Evolutionary conservation across 2,888 invertebrate genomes (phyloP).

Genomic region (Pegoplata infirma): DNA sequence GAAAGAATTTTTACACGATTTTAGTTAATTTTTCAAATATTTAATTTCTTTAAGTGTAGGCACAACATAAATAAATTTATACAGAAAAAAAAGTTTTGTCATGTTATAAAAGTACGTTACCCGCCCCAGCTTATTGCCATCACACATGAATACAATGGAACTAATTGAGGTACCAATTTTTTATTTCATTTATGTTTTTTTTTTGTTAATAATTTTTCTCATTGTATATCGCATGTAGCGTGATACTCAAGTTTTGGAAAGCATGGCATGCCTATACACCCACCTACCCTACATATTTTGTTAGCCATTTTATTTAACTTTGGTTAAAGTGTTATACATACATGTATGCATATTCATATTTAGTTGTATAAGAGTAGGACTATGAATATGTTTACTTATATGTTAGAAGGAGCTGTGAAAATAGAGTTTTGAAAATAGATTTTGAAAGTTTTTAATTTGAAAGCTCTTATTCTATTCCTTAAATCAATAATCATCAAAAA

Average conservation of each 20-base stretch:
- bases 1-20: no score
- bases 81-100: no score
- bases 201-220: slow-evolving; percentile 8
- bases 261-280: slow-evolving; percentile 65
- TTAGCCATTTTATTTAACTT: slow-evolving; percentile 59
- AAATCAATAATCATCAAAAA: no score
- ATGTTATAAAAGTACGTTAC: background rate
- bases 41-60: no score
- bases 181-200: slow-evolving; percentile 33
- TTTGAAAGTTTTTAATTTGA: no score
- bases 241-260: slow-evolving; percentile 1
- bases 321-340: slow-evolving; percentile 27
- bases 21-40: no score
- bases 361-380: background rate
- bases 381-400: no score
- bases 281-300: slow-evolving; percentile 35
- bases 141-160: slow-evolving; percentile 56
- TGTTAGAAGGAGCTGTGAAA: no score
- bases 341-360: slow-evolving; percentile 13
- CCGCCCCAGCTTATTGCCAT: background rate
- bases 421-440: no score
- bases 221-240: slow-evolving; percentile 33
- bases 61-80: no score
- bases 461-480: no score
- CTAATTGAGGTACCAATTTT: slow-evolving; percentile 61